Percentiles rank a stretch among this genome's conserved stretches.
Conservation (phyloP, 2,888 invertebrate species). For the Plagiodera versicolora region DNA sequence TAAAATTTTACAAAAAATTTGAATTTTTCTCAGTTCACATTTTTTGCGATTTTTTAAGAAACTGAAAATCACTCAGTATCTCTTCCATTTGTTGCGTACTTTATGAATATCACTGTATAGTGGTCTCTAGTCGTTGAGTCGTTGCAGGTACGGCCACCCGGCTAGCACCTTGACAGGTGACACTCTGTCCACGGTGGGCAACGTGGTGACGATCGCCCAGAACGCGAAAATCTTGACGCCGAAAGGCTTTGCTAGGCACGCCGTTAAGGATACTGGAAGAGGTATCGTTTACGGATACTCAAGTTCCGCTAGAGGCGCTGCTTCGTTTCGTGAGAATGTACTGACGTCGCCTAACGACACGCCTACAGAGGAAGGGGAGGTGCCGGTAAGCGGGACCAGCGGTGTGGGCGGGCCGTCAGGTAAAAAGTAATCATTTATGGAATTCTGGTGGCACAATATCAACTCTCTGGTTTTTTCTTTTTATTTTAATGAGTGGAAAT, state of each 20-base stretch:
- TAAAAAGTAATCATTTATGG: too few relatives aligned
- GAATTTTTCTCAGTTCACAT: too few relatives aligned
- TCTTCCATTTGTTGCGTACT: too few relatives aligned
- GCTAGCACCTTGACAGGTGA: constrained; percentile 67
- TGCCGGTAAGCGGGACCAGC: background rate
- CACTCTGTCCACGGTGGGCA: constrained; percentile 70
- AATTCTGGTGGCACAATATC: too few relatives aligned
- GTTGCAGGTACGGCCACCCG: constrained; percentile 67
- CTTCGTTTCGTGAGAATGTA: background rate
- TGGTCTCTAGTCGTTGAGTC: too few relatives aligned
- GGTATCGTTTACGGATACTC: constrained; percentile 21
- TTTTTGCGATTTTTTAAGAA: too few relatives aligned
- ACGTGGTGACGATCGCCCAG: constrained; percentile 66
- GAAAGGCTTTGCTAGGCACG: constrained; percentile 65
- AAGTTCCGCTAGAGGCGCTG: constrained; percentile 9
- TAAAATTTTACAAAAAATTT: too few relatives aligned
- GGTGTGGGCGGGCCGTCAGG: background rate
- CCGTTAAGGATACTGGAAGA: constrained; percentile 58
- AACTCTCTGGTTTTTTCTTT: too few relatives aligned
- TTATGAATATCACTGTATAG: too few relatives aligned
- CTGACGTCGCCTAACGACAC: background rate
- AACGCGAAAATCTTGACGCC: constrained; percentile 68
- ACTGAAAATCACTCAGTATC: too few relatives aligned
- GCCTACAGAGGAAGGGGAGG: background rate
- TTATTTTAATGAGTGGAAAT: too few relatives aligned